Evolutionary conservation across 2,888 invertebrate genomes (phyloP).

Genomic region (Ophion costatus): DNA sequence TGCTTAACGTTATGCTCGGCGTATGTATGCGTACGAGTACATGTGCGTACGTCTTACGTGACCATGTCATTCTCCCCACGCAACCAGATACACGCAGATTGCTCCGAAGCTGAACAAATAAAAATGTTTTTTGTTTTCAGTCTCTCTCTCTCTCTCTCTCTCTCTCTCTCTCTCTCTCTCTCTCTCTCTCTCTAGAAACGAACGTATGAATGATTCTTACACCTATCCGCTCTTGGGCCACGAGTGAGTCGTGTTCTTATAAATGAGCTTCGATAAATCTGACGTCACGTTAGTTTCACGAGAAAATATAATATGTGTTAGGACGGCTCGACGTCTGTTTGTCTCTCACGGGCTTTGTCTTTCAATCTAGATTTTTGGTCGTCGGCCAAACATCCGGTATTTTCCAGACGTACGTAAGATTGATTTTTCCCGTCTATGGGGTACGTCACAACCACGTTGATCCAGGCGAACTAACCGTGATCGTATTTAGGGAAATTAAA

Average conservation of each 20-base stretch:
- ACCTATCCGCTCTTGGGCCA: conserved; percentile 52
- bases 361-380: conserved; percentile 51
- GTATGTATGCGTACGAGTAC: conserved; percentile 3
- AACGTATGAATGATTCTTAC: conserved; percentile 60
- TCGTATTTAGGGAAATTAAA: not conserved
- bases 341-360: conserved; percentile 39
- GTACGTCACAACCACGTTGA: conserved; percentile 9
- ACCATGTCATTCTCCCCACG: conserved; percentile 62
- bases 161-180: conserved; percentile 7
- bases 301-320: conserved; percentile 47
- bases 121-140: conserved; percentile 26
- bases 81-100: conserved; percentile 41
- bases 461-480: not conserved
- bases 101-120: conserved; percentile 45
- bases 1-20: not conserved
- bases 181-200: conserved; percentile 13
- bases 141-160: not conserved
- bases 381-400: conserved; percentile 36
- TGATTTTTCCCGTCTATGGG: conserved; percentile 3
- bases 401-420: conserved; percentile 18
- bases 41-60: conserved; percentile 23
- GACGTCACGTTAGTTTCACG: conserved; percentile 55
- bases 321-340: conserved; percentile 20
- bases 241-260: conserved; percentile 62
- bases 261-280: conserved; percentile 63